A percentile compares a stretch with the other conserved stretches of the same genome.
These are phyloP conservation scores for Mesorhabditis spiculigera DNA, from an alignment of 2,888 invertebrate species.

Conservation along the genomic window DNA sequence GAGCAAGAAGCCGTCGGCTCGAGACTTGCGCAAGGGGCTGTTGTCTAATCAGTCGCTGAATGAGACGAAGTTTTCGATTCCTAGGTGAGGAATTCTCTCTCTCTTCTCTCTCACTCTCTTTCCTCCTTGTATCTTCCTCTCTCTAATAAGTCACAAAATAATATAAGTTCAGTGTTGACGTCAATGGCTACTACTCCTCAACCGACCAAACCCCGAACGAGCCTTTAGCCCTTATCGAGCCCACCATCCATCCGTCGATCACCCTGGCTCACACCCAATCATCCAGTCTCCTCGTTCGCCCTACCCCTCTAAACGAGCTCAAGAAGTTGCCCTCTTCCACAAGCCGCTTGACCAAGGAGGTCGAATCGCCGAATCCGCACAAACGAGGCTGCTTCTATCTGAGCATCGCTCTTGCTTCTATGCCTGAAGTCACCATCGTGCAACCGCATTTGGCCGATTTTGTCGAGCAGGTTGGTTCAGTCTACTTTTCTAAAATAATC, in stretches of 20 bases:
- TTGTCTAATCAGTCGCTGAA: not conserved
- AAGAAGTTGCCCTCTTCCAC: not conserved
- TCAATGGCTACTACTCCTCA: conserved; percentile 68
- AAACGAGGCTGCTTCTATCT: conserved; percentile 83
- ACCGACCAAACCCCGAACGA: conserved; percentile 19
- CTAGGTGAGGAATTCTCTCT: not conserved
- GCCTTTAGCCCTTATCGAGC: too few species aligned
- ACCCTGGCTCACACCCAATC: not conserved
- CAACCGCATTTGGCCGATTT: conserved; percentile 88
- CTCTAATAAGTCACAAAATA: not conserved
- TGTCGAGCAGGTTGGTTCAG: conserved; percentile 77
- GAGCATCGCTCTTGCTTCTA: conserved; percentile 94
- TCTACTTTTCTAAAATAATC: not conserved
- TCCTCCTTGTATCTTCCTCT: not conserved
- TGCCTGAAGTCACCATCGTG: conserved; percentile 94
- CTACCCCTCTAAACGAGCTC: not conserved
- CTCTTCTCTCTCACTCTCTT: too few species aligned
- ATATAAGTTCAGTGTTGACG: conserved; percentile 67
- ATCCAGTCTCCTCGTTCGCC: not conserved
- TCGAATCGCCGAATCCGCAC: conserved; percentile 5
- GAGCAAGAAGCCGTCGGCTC: conserved; percentile 32
- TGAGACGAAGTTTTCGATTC: conserved; percentile 6
- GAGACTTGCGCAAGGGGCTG: conserved; percentile 24
- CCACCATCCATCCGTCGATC: not conserved
- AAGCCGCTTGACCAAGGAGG: not conserved